phyloP scores from a whole-genome alignment of 2,888 invertebrate genomes.

The Spatulosminthurus flaviceps region DNA sequence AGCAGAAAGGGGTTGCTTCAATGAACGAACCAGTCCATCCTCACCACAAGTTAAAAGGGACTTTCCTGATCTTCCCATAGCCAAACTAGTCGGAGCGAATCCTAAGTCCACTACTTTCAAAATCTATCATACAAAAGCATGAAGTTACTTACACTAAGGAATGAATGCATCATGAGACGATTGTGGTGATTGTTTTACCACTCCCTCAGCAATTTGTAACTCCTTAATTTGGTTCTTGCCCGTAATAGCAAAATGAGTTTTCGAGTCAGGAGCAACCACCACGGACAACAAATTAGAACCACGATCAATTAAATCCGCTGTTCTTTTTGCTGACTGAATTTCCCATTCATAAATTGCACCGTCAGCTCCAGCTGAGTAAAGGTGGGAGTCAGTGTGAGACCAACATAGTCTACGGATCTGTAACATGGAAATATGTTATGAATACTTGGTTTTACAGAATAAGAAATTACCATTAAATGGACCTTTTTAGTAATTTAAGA shows the following conservation, averaged over 20 bases:
- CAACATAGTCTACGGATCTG: slow-evolving; percentile 70
- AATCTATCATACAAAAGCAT: slow-evolving; percentile 51
- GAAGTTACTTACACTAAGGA: too few species aligned
- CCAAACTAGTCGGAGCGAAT: slow-evolving; percentile 71
- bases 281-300: slow-evolving; percentile 78
- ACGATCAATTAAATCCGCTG: slow-evolving; percentile 84
- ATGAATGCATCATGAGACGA: too few species aligned
- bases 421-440: too few species aligned
- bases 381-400: slow-evolving; percentile 79
- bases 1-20: slow-evolving; percentile 80
- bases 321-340: slow-evolving; percentile 75
- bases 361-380: slow-evolving; percentile 87
- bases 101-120: slow-evolving; percentile 64
- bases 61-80: slow-evolving; percentile 80
- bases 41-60: slow-evolving; percentile 84
- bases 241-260: slow-evolving; percentile 77
- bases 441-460: too few species aligned
- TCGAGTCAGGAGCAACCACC: slow-evolving; percentile 71
- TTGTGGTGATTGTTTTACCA: too few species aligned
- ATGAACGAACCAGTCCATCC: slow-evolving; percentile 78
- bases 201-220: slow-evolving; percentile 66
- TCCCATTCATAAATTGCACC: slow-evolving; percentile 95
- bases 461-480: too few species aligned
- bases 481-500: not conserved
- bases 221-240: slow-evolving; percentile 77